A percentile compares a stretch with the other conserved stretches of the same genome.
Evolutionary conservation across 2,797 vertebrate species (phyloP).

Genomic region (Steatocranus sp.): DNA sequence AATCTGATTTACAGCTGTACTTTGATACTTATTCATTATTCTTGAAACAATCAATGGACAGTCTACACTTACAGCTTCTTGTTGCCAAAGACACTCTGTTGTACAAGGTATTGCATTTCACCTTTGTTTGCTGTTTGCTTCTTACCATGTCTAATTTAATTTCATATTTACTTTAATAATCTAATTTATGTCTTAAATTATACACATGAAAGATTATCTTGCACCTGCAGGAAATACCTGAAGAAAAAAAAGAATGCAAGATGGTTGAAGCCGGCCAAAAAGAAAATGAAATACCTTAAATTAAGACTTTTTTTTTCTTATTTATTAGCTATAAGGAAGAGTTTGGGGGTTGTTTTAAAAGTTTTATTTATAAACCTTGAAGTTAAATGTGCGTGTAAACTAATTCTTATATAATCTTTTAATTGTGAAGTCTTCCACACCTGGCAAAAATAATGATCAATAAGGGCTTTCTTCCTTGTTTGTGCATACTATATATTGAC

Average conservation of each 20-base stretch:
- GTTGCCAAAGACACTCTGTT: slow-evolving; percentile 50
- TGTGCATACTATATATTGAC: slow-evolving; percentile 67
- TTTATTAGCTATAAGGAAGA: slow-evolving; percentile 70
- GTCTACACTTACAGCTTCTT: slow-evolving; percentile 43
- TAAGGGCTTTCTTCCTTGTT: slow-evolving; percentile 47
- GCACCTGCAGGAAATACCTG: slow-evolving; percentile 66
- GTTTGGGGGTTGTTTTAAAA: slow-evolving; percentile 64
- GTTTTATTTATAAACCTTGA: slow-evolving; percentile 77
- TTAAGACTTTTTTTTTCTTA: slow-evolving; percentile 75
- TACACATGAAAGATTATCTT: slow-evolving; percentile 71
- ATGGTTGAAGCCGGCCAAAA: slow-evolving; percentile 71
- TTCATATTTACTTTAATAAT: slow-evolving; percentile 76
- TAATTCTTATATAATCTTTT: slow-evolving; percentile 62
- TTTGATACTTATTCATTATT: slow-evolving; percentile 61
- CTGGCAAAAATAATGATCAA: slow-evolving; percentile 49
- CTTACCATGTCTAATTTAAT: slow-evolving; percentile 79
- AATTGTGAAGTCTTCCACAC: slow-evolving; percentile 65
- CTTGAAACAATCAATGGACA: slow-evolving; percentile 54
- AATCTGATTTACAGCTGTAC: slow-evolving; percentile 61
- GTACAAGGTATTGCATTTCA: slow-evolving; percentile 49
- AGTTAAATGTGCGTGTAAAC: slow-evolving; percentile 61
- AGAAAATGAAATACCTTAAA: slow-evolving; percentile 71
- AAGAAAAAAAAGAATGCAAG: slow-evolving; percentile 51
- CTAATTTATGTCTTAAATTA: slow-evolving; percentile 88
- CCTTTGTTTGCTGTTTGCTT: slow-evolving; percentile 60